These are phyloP conservation scores for Eutrigla gurnardus DNA, from an alignment of 2,797 vertebrate species.

Conservation along the genomic window DNA sequence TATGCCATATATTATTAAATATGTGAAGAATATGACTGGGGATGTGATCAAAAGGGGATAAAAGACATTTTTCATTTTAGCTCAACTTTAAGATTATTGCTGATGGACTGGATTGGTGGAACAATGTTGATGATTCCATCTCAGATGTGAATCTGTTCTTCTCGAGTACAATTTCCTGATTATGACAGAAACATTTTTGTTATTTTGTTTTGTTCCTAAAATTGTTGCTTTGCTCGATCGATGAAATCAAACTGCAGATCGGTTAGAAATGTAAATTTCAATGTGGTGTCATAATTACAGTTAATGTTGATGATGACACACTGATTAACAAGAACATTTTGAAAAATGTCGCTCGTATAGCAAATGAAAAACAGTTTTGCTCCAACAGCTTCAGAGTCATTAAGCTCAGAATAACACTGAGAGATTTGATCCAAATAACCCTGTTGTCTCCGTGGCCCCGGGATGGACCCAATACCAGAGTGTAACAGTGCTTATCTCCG, in stretches of 20 bases:
- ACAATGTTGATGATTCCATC: neutral
- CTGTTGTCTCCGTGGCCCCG: conserved; percentile 3
- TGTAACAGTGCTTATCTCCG: neutral
- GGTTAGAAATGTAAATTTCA: no score
- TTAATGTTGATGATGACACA: neutral
- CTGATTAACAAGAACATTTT: neutral
- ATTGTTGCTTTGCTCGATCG: no score
- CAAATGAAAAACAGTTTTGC: neutral
- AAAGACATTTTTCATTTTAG: neutral
- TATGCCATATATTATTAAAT: no score
- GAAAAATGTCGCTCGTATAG: neutral
- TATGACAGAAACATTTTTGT: neutral
- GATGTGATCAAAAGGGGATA: no score
- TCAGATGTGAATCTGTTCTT: neutral
- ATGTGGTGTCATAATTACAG: neutral
- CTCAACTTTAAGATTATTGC: neutral
- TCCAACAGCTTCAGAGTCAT: neutral
- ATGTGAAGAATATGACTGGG: no score
- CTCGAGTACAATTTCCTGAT: neutral
- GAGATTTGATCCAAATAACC: conserved; percentile 8
- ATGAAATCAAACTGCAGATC: no score
- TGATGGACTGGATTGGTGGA: neutral
- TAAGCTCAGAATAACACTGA: neutral
- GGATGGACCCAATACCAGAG: conserved; percentile 27
- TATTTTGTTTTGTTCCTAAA: no score